Evolutionary conservation across 1,140 invertebrate species (phyloP).

Genomic region (Drosophila lacteicornis): DNA sequence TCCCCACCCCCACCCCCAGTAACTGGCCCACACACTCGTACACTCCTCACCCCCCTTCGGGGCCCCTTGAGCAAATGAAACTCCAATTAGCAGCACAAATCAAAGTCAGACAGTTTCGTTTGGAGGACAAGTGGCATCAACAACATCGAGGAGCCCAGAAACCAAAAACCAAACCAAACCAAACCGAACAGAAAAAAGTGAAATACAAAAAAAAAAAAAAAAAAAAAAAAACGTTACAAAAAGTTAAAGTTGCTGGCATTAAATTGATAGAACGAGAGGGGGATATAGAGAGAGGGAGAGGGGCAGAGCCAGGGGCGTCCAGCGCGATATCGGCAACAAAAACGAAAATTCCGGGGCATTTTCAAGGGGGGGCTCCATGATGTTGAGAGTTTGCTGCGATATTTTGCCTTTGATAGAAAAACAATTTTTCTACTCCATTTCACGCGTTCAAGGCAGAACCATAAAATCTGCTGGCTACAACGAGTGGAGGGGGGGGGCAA

Average conservation of each 20-base stretch:
- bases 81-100: slow-evolving; percentile 75
- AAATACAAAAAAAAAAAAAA: slow-evolving; percentile 22
- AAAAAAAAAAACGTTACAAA: slow-evolving; percentile 35
- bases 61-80: slow-evolving; percentile 48
- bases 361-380: slow-evolving; percentile 22
- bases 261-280: slow-evolving; percentile 64
- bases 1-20: neutral
- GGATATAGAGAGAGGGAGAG: neutral
- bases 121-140: slow-evolving; percentile 32
- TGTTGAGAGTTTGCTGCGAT: slow-evolving; percentile 66
- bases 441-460: slow-evolving; percentile 76
- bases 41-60: neutral
- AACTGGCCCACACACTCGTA: slow-evolving; percentile 3
- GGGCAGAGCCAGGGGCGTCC: slow-evolving; percentile 32
- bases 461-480: slow-evolving; percentile 30
- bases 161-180: slow-evolving; percentile 19
- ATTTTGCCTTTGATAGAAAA: slow-evolving; percentile 82
- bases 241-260: slow-evolving; percentile 74
- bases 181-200: slow-evolving; percentile 20
- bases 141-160: slow-evolving; percentile 37
- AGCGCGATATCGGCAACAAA: slow-evolving; percentile 9
- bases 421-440: slow-evolving; percentile 83
- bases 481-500: slow-evolving; percentile 13
- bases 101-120: slow-evolving; percentile 56
- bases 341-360: slow-evolving; percentile 1